A percentile compares a stretch with the other conserved stretches of the same genome.
These are phyloP conservation scores for Cosmia pyralina DNA, from an alignment of 2,888 invertebrate genomes.

Conservation along the genomic window DNA sequence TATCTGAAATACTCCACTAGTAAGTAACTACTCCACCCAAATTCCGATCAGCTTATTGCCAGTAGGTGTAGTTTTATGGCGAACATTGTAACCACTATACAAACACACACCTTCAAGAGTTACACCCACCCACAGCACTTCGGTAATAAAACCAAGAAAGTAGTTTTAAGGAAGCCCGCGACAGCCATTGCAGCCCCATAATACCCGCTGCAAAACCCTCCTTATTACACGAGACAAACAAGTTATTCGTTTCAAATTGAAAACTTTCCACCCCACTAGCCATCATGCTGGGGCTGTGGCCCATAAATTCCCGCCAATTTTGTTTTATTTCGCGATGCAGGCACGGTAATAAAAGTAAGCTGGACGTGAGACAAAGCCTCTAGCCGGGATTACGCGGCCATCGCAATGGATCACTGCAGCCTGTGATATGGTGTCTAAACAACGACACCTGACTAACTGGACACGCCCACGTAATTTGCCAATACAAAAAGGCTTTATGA, in stretches of 20 bases:
- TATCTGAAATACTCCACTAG: slow-evolving; percentile 14
- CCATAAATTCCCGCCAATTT: slow-evolving; percentile 90
- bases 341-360: slow-evolving; percentile 90
- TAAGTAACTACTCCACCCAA: slow-evolving; percentile 51
- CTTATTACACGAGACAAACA: slow-evolving; percentile 89
- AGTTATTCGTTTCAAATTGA: slow-evolving; percentile 90
- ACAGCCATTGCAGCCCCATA: slow-evolving; percentile 86
- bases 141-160: slow-evolving; percentile 89
- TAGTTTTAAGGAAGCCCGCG: slow-evolving; percentile 88
- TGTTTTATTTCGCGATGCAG: slow-evolving; percentile 90
- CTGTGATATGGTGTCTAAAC: slow-evolving; percentile 86
- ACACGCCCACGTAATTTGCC: slow-evolving; percentile 65
- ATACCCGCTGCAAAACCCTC: slow-evolving; percentile 87
- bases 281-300: slow-evolving; percentile 85
- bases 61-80: slow-evolving; percentile 58
- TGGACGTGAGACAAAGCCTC: slow-evolving; percentile 90
- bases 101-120: slow-evolving; percentile 73
- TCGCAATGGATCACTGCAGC: slow-evolving; percentile 88
- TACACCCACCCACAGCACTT: slow-evolving; percentile 83
- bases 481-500: slow-evolving; percentile 63
- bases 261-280: slow-evolving; percentile 90
- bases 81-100: slow-evolving; percentile 66
- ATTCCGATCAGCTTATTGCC: slow-evolving; percentile 47
- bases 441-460: slow-evolving; percentile 81
- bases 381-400: slow-evolving; percentile 87